phyloP scores from a whole-genome alignment of 92 coral and sea anemone species.

The Epizoanthus stellaris region DNA sequence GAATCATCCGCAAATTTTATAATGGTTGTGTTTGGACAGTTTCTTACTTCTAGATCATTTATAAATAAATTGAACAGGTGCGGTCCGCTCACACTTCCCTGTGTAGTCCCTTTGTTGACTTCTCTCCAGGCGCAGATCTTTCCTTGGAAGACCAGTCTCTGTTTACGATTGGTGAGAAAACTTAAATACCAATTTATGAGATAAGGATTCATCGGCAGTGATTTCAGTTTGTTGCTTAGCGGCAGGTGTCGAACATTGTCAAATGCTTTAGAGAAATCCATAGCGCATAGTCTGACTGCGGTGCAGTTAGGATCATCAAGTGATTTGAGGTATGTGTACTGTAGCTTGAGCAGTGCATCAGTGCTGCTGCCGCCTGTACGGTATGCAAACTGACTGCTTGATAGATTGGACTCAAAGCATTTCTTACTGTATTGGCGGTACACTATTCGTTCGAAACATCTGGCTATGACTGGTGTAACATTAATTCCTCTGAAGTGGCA shows the following conservation, averaged over 20 bases:
- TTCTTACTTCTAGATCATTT: no score
- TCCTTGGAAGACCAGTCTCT: neutral
- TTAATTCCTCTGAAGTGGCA: neutral
- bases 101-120: neutral
- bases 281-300: neutral
- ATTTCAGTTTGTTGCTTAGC: conserved; percentile 2
- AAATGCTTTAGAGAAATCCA: conserved; percentile 12
- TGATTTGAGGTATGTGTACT: neutral
- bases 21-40: no score
- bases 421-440: neutral
- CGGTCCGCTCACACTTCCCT: neutral
- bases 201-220: conserved; percentile 12
- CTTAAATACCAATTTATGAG: conserved; percentile 7
- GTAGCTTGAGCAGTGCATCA: neutral
- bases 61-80: neutral
- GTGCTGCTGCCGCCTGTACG: neutral
- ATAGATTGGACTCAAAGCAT: neutral
- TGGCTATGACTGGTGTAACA: neutral
- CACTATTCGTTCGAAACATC: neutral
- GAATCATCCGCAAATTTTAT: no score
- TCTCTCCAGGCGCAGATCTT: neutral
- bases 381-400: neutral
- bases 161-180: neutral
- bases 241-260: neutral
- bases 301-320: neutral